phyloP scores from a whole-genome alignment of 2,797 vertebrate species.

The Girardinus metallicus region DNA sequence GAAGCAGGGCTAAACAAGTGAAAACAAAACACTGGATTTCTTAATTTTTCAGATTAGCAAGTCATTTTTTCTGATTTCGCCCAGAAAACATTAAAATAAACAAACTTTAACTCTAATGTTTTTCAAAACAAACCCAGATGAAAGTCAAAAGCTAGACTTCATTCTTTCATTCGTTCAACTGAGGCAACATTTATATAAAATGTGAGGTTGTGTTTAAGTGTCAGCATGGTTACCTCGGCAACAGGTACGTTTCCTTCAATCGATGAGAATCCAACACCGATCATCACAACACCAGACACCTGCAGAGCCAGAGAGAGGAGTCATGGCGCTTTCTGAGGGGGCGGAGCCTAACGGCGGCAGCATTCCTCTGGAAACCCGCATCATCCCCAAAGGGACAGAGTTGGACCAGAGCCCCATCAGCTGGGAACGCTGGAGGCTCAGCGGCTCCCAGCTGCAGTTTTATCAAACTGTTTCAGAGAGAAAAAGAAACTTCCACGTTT shows the following conservation, averaged over 20 bases:
- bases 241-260: conserved; percentile 51
- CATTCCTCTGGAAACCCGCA: conserved; percentile 45
- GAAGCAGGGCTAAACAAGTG: neutral
- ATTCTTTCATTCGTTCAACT: neutral
- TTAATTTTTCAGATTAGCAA: neutral
- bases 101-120: neutral
- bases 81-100: neutral
- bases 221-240: conserved; percentile 45
- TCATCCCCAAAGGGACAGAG: conserved; percentile 35
- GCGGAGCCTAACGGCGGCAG: conserved; percentile 24
- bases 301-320: conserved; percentile 28
- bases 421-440: conserved; percentile 23
- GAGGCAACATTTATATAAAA: neutral
- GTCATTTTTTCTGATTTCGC: neutral
- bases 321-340: neutral
- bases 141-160: neutral
- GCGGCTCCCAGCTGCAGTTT: neutral
- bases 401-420: conserved; percentile 12
- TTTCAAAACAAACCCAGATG: neutral
- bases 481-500: neutral
- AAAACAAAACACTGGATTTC: neutral
- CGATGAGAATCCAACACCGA: conserved; percentile 63
- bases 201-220: neutral
- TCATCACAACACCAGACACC: conserved; percentile 71
- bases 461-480: neutral